Conservation (phyloP, 2,797 vertebrate genomes). For the Danio kyathit region DNA sequence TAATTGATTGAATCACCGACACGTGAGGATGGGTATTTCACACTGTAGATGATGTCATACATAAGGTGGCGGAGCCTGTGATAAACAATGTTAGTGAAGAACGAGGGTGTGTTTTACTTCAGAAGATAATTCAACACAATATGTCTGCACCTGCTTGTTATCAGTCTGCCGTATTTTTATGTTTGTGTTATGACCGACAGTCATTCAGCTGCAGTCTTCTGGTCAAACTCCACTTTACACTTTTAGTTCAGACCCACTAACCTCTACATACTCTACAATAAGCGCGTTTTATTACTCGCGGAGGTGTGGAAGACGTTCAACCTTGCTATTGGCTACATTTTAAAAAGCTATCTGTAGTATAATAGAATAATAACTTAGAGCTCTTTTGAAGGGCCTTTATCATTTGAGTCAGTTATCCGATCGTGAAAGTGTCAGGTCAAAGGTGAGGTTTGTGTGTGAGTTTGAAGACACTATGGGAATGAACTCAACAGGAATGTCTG, state of each 20-base stretch:
- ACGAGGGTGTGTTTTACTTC: conserved; percentile 3
- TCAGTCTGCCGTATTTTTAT: conserved; percentile 45
- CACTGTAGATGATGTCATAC: conserved; percentile 15
- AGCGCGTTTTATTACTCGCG: conserved; percentile 14
- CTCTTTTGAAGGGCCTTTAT: neutral
- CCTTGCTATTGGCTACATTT: neutral
- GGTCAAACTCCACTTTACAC: conserved; percentile 27
- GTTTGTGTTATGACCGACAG: conserved; percentile 57
- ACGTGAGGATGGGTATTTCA: neutral
- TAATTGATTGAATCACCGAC: conserved; percentile 3
- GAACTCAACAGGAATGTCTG: conserved; percentile 73
- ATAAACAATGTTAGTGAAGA: neutral
- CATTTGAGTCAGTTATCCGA: neutral
- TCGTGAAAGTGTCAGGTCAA: conserved; percentile 35
- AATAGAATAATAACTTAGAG: too few relatives aligned
- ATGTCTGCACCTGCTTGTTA: conserved; percentile 46
- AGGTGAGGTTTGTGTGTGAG: conserved; percentile 35
- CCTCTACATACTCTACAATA: neutral
- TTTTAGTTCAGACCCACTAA: conserved; percentile 38
- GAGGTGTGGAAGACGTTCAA: conserved; percentile 4
- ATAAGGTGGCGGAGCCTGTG: conserved; percentile 13
- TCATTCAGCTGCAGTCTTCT: conserved; percentile 16
- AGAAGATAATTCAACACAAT: conserved; percentile 18
- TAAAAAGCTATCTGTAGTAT: neutral
- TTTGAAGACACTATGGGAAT: conserved; percentile 60